Conservation (phyloP, 2,797 vertebrate species). For the Nasua narica region DNA sequence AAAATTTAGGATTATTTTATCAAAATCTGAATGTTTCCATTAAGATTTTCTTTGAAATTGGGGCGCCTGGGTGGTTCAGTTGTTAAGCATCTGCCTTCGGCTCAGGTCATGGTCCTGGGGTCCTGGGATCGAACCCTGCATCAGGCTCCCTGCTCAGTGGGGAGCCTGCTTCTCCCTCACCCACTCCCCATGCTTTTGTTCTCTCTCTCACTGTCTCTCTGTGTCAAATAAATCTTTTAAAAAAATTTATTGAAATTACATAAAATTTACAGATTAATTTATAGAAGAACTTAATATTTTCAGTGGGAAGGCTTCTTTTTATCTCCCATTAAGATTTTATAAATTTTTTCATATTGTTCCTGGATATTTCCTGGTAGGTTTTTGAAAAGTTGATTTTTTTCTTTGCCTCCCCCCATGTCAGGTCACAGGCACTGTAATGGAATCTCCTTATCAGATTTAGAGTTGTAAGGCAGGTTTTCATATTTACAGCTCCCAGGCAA, state of each 20-base stretch:
- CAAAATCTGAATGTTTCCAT: background rate
- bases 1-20: slow-evolving; percentile 30
- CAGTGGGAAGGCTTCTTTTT: background rate
- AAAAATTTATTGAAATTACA: background rate
- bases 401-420: background rate
- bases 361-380: background rate
- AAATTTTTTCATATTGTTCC: background rate
- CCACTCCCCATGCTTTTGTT: too few relatives aligned
- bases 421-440: background rate
- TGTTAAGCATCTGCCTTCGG: too few relatives aligned
- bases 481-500: background rate
- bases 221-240: too few relatives aligned
- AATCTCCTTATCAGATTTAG: slow-evolving; percentile 13
- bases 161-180: too few relatives aligned
- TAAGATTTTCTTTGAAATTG: background rate
- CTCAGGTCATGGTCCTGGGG: too few relatives aligned
- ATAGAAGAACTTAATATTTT: background rate
- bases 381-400: background rate
- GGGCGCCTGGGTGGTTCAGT: too few relatives aligned
- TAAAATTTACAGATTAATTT: background rate
- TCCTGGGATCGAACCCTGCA: too few relatives aligned
- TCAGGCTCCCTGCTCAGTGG: too few relatives aligned
- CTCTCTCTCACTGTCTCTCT: too few relatives aligned
- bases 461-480: background rate
- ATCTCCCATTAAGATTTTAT: background rate